Evolutionary conservation across 2,888 invertebrate genomes (phyloP), one percentile per base, ranked within the genome.

Genomic region (Pristionchus fissidentatus): DNA sequence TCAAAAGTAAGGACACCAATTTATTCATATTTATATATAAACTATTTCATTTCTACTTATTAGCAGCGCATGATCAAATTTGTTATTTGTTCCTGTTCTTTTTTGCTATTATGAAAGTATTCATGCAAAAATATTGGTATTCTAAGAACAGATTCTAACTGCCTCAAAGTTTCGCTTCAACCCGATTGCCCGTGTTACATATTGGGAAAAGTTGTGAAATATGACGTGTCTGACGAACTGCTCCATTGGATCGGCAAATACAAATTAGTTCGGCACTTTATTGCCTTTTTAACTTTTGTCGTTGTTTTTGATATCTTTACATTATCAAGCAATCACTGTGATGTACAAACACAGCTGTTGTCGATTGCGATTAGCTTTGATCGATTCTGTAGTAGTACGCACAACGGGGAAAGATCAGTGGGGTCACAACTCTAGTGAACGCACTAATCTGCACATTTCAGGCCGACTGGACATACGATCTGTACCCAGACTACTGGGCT

Each of bases 291-390:
- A 15, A 46, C 7, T 7, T 46, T 7, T 46, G 15, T 46, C 46
- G 46, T 7, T 46, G 7, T 46, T 46, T 15, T 7, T 7, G 15
- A 15, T 10, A 7, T 46, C 46, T 46, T 46, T 15, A 7, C n/a
- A n/a, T n/a, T n/a, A n/a, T n/a, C n/a, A n/a, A 60, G 32, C 29
- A 29, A 32, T 13, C 32, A 29, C n/a, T 60, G 29, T 60, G 60
- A 32, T 32, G 10, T 19, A 32, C 60, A 32, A 60, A 29, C 32
- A 5, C 41, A n/a, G 70, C 43, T 70, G 70, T 70, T 70, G 70
- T 70, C 70, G 43, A 70, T 70, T 70, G 70, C 43, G 70, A 70
- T 70, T 70, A 70, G 70, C 32, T 41, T 70, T 41, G 70, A 70
- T 70, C 70, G 70, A 70, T 70, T 35, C 52, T 29, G 46, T 46